Conservation (phyloP, 2,888 invertebrate species). For the Rhorus exstirpatorius region DNA sequence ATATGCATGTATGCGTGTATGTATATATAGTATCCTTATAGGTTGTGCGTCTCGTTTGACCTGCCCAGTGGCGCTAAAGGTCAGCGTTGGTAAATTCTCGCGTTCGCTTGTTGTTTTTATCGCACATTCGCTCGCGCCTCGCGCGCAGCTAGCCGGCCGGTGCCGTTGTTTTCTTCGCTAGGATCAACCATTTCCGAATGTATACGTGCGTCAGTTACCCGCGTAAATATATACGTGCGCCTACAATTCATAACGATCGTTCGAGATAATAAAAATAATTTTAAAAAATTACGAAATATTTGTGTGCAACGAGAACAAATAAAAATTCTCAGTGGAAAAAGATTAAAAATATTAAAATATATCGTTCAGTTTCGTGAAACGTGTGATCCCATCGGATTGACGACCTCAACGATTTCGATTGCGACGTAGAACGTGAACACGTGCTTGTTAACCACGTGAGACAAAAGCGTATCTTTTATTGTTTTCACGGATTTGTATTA, state of each 20-base stretch:
- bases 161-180: too few species aligned
- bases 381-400: too few species aligned
- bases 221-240: conserved; percentile 14
- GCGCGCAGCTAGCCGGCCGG: conserved; percentile 43
- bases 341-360: background rate
- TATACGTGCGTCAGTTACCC: conserved; percentile 27
- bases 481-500: background rate
- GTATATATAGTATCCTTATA: background rate
- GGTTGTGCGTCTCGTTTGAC: conserved; percentile 20
- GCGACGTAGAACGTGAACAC: background rate
- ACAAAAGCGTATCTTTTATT: conserved; percentile 1
- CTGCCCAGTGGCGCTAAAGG: conserved; percentile 12
- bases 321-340: background rate
- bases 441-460: background rate
- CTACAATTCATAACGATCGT: background rate
- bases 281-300: too few species aligned
- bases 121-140: too few species aligned
- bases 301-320: background rate
- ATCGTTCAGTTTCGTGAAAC: conserved; percentile 19
- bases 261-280: too few species aligned
- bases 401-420: too few species aligned
- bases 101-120: conserved; percentile 48
- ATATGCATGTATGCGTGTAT: background rate
- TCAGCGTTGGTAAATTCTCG: conserved; percentile 28
- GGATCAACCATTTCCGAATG: conserved; percentile 19